A percentile compares a stretch with the other conserved stretches of the same genome.
Evolutionary conservation across 2,113 vertebrate species (phyloP).

Genomic region (Motacilla tschutschensis): DNA sequence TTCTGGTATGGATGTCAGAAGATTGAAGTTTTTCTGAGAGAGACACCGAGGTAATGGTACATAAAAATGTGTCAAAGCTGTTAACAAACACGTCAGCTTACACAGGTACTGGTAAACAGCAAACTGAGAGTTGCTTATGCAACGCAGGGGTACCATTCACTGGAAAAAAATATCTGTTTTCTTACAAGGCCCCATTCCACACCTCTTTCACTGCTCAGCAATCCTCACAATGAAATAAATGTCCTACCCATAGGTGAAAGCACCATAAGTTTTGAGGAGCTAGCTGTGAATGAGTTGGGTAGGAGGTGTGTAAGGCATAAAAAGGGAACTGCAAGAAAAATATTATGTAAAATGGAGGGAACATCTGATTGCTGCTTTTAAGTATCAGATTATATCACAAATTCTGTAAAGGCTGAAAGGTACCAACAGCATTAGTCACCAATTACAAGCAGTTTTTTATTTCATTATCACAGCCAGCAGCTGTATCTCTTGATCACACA

Average conservation of each 20-base stretch:
- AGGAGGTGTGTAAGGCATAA: not conserved
- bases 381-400: not conserved
- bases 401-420: not conserved
- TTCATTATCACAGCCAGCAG: not conserved
- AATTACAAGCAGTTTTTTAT: not conserved
- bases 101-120: not conserved
- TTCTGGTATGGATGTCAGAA: not conserved
- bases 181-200: not conserved
- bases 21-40: not conserved
- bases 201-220: not conserved
- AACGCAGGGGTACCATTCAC: not conserved
- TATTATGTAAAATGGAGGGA: not conserved
- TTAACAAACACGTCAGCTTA: not conserved
- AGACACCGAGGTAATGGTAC: not conserved
- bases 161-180: not conserved
- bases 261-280: not conserved
- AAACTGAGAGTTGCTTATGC: not conserved
- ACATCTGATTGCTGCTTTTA: not conserved
- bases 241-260: not conserved
- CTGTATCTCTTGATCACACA: not conserved
- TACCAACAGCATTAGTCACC: not conserved
- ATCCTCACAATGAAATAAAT: not conserved
- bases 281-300: not conserved
- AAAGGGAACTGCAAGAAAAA: not conserved
- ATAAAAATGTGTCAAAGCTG: not conserved